phyloP scores from a whole-genome alignment of 2,888 invertebrate species.

The Melanargia galathea region DNA sequence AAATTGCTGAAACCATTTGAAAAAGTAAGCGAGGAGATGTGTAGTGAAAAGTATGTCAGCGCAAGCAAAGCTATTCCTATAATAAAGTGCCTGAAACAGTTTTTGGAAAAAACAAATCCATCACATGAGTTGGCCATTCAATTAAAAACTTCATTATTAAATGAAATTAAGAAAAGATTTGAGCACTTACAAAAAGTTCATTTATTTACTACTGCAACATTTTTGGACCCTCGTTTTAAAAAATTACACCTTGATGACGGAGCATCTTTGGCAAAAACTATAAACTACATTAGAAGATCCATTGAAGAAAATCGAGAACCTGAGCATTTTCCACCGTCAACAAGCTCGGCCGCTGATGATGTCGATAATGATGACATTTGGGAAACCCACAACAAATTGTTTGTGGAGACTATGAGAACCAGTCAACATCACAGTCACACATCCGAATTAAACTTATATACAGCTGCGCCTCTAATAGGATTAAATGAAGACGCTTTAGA shows the following conservation, averaged over 20 bases:
- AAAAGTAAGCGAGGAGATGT: conserved; percentile 48
- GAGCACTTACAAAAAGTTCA: conserved; percentile 42
- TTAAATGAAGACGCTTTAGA: conserved; percentile 43
- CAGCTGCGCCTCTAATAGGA: conserved; percentile 34
- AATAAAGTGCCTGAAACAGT: conserved; percentile 42
- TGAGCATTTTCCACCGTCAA: conserved; percentile 34
- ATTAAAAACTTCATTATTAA: conserved; percentile 42
- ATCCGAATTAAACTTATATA: too few relatives aligned
- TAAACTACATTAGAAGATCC: conserved; percentile 41
- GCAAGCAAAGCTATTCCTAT: conserved; percentile 49
- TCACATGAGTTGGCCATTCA: conserved; percentile 42
- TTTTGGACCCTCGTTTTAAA: not conserved
- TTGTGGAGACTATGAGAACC: too few relatives aligned
- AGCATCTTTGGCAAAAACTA: conserved; percentile 26
- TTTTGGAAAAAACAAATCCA: conserved; percentile 12
- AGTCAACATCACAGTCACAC: too few relatives aligned
- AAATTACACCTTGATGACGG: not conserved
- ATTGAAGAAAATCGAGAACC: conserved; percentile 43
- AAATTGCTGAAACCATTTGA: conserved; percentile 45
- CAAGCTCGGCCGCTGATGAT: too few relatives aligned
- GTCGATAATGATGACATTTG: too few relatives aligned
- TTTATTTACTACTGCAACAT: conserved; percentile 33
- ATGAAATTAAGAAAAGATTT: conserved; percentile 43
- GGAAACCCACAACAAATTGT: too few relatives aligned
- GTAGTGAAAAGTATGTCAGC: conserved; percentile 48